Evolutionary conservation across 2,113 vertebrate genomes (phyloP), one percentile per base, ranked within the genome.

Genomic region (Antidorcas marsupialis): DNA sequence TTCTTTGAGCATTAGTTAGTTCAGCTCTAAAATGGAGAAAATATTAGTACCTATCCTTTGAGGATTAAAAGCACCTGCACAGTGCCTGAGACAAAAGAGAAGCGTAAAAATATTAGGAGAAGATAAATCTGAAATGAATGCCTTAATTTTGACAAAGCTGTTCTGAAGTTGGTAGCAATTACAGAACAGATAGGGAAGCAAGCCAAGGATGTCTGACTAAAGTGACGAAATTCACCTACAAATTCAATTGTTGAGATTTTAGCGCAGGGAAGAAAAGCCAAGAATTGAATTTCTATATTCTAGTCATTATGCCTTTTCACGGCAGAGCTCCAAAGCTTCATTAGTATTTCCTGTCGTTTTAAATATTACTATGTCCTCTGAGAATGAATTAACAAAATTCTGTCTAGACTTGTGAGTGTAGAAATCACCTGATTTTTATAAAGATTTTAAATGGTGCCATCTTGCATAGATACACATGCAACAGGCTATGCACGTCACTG

Each of bases 341-440:
- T 92, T 92, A 95, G n/a, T 93, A 93, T 95, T 95, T 97, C 86
- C 89, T 95, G 74, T 87, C 12, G 5, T 92, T 96, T 96, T 90
- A 95, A 97, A 91, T 92, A 95, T 85, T 95, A 62, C 43, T 71
- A 79, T 64, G 60, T n/a, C 64, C 88, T 96, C 86, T 91, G 76
- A 94, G 57, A 92, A 94, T 96, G 95, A 96, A 97, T 92, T 59
- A 92, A 95, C 71, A 95, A 95, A 96, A 92, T 93, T 91, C 87
- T 13, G 7, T 96, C 53, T 89, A 83, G 86, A 93, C 28, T 74
- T 13, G 2, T 55, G 84, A 95, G 74, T 93, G 23, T 78, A 91
- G 84, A 94, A 92, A 76, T 91, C 21, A 67, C 74, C 59, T 76
- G 71, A 87, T 81, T 96, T 98, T 90, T 76, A 64, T 95, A 85